Percentiles rank a stretch among this genome's conserved stretches.
phyloP scores from a whole-genome alignment of 2,888 invertebrate species.

The Heteromurus nitidus region DNA sequence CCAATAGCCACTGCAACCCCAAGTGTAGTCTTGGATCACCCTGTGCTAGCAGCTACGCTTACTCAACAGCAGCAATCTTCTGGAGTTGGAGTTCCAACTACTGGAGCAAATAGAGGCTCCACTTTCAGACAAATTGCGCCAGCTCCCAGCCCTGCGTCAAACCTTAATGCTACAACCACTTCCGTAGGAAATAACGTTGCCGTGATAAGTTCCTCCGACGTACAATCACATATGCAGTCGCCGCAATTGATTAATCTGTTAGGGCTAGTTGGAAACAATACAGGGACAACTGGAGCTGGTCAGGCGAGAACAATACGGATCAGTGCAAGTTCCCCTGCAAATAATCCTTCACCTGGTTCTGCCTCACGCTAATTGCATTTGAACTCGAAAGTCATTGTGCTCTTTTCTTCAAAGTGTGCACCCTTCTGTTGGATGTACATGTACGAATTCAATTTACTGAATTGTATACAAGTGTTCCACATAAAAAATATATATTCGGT shows the following conservation, averaged over 20 bases:
- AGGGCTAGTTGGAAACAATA: constrained; percentile 60
- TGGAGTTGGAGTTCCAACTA: background rate
- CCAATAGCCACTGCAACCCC: constrained; percentile 72
- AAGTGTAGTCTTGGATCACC: constrained; percentile 70
- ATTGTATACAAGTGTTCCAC: no score
- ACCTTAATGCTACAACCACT: constrained; percentile 11
- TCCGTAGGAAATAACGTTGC: constrained; percentile 41
- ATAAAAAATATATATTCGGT: no score
- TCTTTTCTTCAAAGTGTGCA: no score
- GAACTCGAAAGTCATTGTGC: background rate
- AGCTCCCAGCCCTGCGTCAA: constrained; percentile 62
- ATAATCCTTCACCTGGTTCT: constrained; percentile 47
- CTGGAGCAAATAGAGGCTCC: constrained; percentile 41
- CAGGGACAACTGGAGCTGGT: constrained; percentile 24
- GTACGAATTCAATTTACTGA: no score
- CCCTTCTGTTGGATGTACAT: no score
- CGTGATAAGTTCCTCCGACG: constrained; percentile 40
- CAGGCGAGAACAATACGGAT: constrained; percentile 67
- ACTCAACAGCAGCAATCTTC: constrained; percentile 56
- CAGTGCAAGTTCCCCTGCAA: constrained; percentile 54
- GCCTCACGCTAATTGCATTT: constrained; percentile 26
- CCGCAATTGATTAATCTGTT: constrained; percentile 71
- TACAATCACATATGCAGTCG: constrained; percentile 48
- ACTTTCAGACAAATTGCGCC: constrained; percentile 72
- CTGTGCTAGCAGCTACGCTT: constrained; percentile 69